phyloP scores from a whole-genome alignment of 2,113 vertebrate species.

The Campylomormyrus tamandua region DNA sequence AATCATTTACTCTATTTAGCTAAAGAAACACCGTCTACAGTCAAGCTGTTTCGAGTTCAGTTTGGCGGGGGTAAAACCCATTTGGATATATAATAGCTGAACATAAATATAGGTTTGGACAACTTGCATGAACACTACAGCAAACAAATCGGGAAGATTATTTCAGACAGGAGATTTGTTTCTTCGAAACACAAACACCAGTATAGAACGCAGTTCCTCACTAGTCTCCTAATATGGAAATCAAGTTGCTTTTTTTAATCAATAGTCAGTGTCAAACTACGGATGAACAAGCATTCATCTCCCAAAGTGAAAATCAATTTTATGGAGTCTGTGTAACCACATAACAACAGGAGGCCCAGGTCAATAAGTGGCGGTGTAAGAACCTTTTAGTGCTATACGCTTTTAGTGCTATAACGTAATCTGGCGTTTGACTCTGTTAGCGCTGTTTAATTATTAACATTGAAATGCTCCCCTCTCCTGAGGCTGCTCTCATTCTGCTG shows the following conservation, averaged over 20 bases:
- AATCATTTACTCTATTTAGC: background rate
- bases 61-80: background rate
- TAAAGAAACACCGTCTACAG: background rate
- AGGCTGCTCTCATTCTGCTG: background rate
- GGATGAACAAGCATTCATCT: background rate
- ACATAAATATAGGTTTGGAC: background rate
- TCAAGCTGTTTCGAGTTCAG: background rate
- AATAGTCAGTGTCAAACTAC: constrained; percentile 10
- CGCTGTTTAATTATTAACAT: constrained; percentile 3
- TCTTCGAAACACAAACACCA: background rate
- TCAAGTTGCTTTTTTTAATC: background rate
- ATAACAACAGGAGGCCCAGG: background rate
- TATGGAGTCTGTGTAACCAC: background rate
- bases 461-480: background rate
- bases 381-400: background rate
- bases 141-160: background rate
- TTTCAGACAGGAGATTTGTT: background rate
- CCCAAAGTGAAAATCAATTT: constrained; percentile 23
- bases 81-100: background rate
- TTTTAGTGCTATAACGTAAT: background rate
- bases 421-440: background rate
- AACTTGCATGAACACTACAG: background rate
- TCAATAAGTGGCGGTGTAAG: constrained; percentile 10
- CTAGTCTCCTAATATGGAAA: constrained; percentile 14
- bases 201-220: background rate